phyloP scores from a whole-genome alignment of 1,140 invertebrate genomes.

The Drosophila cardini region DNA sequence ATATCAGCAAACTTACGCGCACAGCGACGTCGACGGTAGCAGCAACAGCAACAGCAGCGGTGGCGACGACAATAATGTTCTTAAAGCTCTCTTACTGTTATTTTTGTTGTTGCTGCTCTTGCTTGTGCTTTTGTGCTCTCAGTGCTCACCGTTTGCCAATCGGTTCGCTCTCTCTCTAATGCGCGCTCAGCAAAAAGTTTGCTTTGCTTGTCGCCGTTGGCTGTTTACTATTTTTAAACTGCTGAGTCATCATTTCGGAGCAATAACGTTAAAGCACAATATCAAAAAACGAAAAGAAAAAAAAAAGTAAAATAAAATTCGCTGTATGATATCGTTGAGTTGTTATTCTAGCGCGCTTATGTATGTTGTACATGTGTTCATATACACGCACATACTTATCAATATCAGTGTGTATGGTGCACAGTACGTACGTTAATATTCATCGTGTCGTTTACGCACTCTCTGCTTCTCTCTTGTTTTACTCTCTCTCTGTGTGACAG shows the following conservation, averaged over 20 bases:
- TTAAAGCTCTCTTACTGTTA: constrained; percentile 34
- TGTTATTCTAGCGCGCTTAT: constrained; percentile 42
- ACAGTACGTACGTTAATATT: constrained; percentile 7
- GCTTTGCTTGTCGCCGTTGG: constrained; percentile 51
- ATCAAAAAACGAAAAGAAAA: constrained; percentile 12
- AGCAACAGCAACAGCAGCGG: constrained; percentile 6
- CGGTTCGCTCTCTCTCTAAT: constrained; percentile 50
- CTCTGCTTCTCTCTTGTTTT: background rate
- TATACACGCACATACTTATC: background rate
- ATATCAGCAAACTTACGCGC: constrained; percentile 65
- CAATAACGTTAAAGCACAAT: constrained; percentile 72
- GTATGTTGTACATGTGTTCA: constrained; percentile 13
- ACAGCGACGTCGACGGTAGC: constrained; percentile 8
- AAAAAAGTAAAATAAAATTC: constrained; percentile 21
- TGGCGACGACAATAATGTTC: constrained; percentile 29
- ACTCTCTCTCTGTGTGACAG: background rate
- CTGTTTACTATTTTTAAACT: constrained; percentile 85
- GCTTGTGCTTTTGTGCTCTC: constrained; percentile 4
- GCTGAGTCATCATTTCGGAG: constrained; percentile 83
- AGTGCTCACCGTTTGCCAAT: background rate
- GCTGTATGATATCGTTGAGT: constrained; percentile 45
- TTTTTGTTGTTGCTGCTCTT: constrained; percentile 1
- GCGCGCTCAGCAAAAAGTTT: constrained; percentile 72
- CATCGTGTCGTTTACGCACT: constrained; percentile 1
- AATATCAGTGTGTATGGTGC: constrained; percentile 2